These are phyloP conservation scores for Crotophaga sulcirostris DNA, from an alignment of 2,113 vertebrate species.

Conservation along the genomic window DNA sequence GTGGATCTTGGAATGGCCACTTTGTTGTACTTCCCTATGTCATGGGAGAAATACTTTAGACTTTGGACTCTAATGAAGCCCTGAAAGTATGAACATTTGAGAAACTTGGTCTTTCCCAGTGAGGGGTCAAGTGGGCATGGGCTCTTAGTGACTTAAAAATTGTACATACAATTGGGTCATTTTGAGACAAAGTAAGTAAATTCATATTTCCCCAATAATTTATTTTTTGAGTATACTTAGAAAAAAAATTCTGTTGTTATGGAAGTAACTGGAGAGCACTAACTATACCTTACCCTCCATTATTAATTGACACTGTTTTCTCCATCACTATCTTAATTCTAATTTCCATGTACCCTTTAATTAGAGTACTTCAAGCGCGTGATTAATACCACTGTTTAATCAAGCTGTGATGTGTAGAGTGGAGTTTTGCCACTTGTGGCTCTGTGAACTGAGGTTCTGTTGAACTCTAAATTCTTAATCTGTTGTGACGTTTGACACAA, in stretches of 20 bases:
- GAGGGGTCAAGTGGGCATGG: neutral
- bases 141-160: neutral
- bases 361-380: neutral
- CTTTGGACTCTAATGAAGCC: neutral
- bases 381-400: neutral
- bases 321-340: neutral
- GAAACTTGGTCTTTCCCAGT: neutral
- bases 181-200: neutral
- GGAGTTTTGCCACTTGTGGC: neutral
- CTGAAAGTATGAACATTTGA: neutral
- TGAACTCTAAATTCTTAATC: neutral
- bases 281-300: neutral
- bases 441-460: neutral
- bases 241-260: neutral
- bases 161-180: neutral
- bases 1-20: neutral
- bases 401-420: neutral
- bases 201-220: neutral
- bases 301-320: neutral
- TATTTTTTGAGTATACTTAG: neutral
- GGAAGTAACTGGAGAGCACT: neutral
- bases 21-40: neutral
- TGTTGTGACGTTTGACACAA: neutral
- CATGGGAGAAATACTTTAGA: neutral
- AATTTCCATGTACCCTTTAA: neutral